phyloP scores from a whole-genome alignment of 2,797 vertebrate genomes.

The Dallia pectoralis region DNA sequence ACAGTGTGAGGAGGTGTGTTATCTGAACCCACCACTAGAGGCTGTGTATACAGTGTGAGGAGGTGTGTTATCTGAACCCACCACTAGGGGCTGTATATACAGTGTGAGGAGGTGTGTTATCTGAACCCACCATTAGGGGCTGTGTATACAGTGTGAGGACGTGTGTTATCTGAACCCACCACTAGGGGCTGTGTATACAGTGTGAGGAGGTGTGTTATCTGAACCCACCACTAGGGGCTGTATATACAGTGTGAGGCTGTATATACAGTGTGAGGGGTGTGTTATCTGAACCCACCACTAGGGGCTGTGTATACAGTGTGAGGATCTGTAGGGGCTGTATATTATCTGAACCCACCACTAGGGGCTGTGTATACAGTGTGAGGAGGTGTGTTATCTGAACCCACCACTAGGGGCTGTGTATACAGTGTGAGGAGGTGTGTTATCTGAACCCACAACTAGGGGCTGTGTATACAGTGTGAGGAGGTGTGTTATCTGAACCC shows the following conservation, averaged over 20 bases:
- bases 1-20: slow-evolving; percentile 26
- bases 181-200: slow-evolving; percentile 43
- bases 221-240: slow-evolving; percentile 54
- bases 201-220: slow-evolving; percentile 32
- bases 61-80: slow-evolving; percentile 43
- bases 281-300: slow-evolving; percentile 48
- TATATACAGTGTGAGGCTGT: slow-evolving; percentile 11
- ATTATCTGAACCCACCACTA: slow-evolving; percentile 48
- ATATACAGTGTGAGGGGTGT: too few relatives aligned
- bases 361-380: slow-evolving; percentile 34
- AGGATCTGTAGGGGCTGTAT: slow-evolving; percentile 38
- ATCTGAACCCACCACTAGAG: slow-evolving; percentile 52
- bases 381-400: slow-evolving; percentile 40
- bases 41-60: slow-evolving; percentile 24
- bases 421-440: slow-evolving; percentile 27
- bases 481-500: slow-evolving; percentile 42
- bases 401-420: slow-evolving; percentile 52
- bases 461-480: slow-evolving; percentile 28
- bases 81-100: slow-evolving; percentile 49
- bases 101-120: slow-evolving; percentile 28
- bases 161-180: slow-evolving; percentile 50
- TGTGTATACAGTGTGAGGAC: slow-evolving; percentile 16
- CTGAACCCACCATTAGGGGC: slow-evolving; percentile 54
- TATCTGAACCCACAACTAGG: slow-evolving; percentile 50
- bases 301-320: slow-evolving; percentile 34